These are phyloP conservation scores for Drosophila malerkotliana DNA, from an alignment of 1,140 invertebrate genomes.

Conservation along the genomic window DNA sequence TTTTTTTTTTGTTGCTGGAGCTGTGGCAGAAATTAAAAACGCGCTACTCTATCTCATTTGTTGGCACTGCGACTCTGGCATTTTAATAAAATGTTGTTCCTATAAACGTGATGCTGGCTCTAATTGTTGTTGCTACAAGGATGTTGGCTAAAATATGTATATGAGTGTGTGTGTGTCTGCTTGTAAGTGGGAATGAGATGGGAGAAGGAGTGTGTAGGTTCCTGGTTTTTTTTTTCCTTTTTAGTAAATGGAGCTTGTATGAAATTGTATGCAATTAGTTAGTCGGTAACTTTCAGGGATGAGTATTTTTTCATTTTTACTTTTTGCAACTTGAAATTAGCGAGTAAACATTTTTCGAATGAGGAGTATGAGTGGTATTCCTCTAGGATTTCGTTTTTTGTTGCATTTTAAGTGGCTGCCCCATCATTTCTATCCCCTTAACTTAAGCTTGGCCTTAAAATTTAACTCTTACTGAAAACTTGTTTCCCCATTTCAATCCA, in stretches of 20 bases:
- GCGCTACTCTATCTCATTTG: slow-evolving; percentile 48
- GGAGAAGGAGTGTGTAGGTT: background rate
- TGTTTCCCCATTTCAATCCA: background rate
- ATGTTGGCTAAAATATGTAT: background rate
- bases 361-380: background rate
- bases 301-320: slow-evolving; percentile 11
- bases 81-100: slow-evolving; percentile 72
- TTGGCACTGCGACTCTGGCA: slow-evolving; percentile 35
- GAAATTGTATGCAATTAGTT: slow-evolving; percentile 53
- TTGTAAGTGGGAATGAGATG: background rate
- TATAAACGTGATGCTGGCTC: slow-evolving; percentile 61
- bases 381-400: too few species aligned
- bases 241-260: slow-evolving; percentile 45
- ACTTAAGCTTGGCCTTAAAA: background rate
- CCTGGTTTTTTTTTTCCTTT: slow-evolving; percentile 26
- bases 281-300: slow-evolving; percentile 28
- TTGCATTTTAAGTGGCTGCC: too few species aligned
- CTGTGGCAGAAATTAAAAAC: slow-evolving; percentile 67
- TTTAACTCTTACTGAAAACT: background rate
- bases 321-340: slow-evolving; percentile 30
- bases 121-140: slow-evolving; percentile 61
- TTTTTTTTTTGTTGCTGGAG: slow-evolving; percentile 11
- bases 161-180: slow-evolving; percentile 2
- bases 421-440: too few species aligned
- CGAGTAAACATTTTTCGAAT: slow-evolving; percentile 12